These are phyloP conservation scores for Neomorphus geoffroyi DNA, from an alignment of 2,797 vertebrate genomes.

Conservation along the genomic window DNA sequence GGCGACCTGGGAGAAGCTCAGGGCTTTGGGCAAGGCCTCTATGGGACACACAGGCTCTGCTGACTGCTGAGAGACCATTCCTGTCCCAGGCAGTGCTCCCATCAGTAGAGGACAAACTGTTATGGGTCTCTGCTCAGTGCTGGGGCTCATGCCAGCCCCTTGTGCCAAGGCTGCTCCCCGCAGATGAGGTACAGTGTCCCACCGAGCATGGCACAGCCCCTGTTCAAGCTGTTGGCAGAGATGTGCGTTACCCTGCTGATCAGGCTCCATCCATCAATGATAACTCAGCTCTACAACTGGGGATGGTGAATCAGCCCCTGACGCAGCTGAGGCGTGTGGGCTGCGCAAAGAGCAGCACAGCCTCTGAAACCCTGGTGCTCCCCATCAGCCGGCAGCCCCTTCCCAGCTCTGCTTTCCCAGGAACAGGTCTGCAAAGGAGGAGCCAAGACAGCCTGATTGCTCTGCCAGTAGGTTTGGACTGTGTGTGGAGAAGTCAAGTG, in stretches of 20 bases:
- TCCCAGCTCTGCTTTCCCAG: accelerated
- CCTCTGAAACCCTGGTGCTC: background rate
- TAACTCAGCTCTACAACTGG: background rate
- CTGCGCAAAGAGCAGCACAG: background rate
- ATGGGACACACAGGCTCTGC: background rate
- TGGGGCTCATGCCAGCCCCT: background rate
- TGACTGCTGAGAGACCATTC: accelerated
- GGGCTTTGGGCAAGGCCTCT: background rate
- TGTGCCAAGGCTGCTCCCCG: background rate
- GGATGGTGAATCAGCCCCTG: background rate
- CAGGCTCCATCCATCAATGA: background rate
- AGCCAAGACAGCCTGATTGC: background rate
- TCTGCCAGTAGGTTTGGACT: background rate
- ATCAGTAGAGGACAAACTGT: background rate
- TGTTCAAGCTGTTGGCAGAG: background rate
- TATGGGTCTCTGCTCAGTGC: background rate
- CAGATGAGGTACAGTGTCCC: background rate
- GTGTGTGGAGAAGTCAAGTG: background rate
- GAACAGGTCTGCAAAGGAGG: background rate
- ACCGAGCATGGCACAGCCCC: accelerated
- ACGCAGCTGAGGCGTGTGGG: accelerated
- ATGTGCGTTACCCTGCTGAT: accelerated
- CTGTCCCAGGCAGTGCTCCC: background rate
- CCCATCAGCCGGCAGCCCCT: background rate
- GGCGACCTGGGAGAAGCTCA: background rate